A percentile compares a stretch with the other conserved stretches of the same genome.
Conservation (phyloP, 2,797 vertebrate genomes). For the Helostoma temminkii region DNA sequence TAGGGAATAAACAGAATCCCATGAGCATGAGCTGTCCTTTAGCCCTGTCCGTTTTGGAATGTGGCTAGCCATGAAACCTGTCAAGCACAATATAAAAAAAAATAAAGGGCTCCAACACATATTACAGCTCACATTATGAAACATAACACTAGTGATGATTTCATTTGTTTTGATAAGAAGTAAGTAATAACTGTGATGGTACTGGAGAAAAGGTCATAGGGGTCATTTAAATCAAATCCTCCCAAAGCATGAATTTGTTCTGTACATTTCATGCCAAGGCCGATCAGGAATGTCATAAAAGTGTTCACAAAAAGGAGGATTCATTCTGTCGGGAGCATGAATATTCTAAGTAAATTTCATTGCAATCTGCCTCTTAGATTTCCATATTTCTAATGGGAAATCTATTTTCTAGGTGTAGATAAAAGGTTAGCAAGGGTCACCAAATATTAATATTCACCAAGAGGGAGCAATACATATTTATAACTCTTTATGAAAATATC, state of each 20-base stretch:
- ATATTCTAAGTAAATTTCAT: constrained; percentile 5
- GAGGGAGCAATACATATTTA: constrained; percentile 26
- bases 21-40: neutral
- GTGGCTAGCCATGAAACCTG: neutral
- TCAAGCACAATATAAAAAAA: neutral
- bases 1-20: neutral
- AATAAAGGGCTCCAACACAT: too few relatives aligned
- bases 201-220: constrained; percentile 21
- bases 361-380: neutral
- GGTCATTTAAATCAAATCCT: constrained; percentile 29
- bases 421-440: constrained; percentile 4
- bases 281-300: constrained; percentile 9
- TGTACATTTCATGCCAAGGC: constrained; percentile 15
- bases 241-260: neutral
- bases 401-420: neutral
- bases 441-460: neutral
- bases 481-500: neutral
- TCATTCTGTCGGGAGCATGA: constrained; percentile 12
- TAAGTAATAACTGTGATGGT: too few relatives aligned
- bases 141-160: neutral
- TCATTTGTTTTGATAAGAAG: constrained; percentile 10
- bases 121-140: neutral
- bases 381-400: neutral
- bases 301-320: constrained; percentile 18
- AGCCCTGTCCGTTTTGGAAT: neutral